Evolutionary conservation across 2,797 vertebrate species (phyloP).

Genomic region (Limosa lapponica): DNA sequence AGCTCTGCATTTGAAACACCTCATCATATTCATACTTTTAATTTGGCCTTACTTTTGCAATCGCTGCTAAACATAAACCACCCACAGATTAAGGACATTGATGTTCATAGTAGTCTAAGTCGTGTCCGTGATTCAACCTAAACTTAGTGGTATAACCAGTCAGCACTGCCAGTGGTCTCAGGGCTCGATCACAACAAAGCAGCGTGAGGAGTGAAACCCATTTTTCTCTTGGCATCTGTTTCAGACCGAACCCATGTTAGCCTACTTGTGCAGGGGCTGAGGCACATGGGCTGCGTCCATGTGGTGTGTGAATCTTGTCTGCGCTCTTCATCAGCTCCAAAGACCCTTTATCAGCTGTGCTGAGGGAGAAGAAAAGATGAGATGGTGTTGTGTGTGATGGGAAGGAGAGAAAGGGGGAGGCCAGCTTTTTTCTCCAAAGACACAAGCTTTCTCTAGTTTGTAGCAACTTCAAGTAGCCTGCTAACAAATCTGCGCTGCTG

Average conservation of each 20-base stretch:
- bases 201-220: neutral
- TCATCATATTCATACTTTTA: neutral
- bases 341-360: neutral
- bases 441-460: neutral
- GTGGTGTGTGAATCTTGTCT: neutral
- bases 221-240: neutral
- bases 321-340: fast-evolving
- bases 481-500: neutral
- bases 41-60: slow-evolving; percentile 2
- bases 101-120: neutral
- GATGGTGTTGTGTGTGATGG: neutral
- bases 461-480: neutral
- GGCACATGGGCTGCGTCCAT: fast-evolving
- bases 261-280: fast-evolving
- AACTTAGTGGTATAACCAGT: neutral
- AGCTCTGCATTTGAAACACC: neutral
- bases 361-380: neutral
- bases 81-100: neutral
- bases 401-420: neutral
- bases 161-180: neutral
- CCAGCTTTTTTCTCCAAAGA: neutral
- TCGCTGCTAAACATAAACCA: neutral
- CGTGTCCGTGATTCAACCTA: neutral
- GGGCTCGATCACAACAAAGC: neutral
- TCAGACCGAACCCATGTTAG: fast-evolving